A percentile compares a stretch with the other conserved stretches of the same genome.
phyloP scores from a whole-genome alignment of 2,888 invertebrate species.

The Tipula vernalis region DNA sequence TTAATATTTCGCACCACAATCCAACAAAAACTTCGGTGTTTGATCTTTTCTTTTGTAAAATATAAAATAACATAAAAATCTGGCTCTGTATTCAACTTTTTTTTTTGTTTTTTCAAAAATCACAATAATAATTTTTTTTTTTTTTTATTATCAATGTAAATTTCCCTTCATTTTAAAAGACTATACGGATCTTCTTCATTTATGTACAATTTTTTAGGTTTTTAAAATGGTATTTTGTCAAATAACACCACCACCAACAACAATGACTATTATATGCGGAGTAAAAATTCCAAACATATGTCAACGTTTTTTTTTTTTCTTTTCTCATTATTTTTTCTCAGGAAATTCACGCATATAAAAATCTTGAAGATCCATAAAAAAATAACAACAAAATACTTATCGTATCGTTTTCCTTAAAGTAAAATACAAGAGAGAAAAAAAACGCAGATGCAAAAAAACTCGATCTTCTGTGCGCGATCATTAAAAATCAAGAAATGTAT shows the following conservation, averaged over 20 bases:
- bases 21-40: neutral
- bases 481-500: neutral
- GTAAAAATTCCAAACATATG: neutral
- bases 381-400: neutral
- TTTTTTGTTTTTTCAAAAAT: neutral
- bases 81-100: neutral
- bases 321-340: neutral
- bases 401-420: neutral
- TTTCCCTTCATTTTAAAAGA: neutral
- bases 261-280: neutral
- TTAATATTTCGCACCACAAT: neutral
- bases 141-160: too few relatives aligned
- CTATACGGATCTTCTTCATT: neutral
- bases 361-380: neutral
- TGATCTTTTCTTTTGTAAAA: neutral
- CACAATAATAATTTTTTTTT: neutral
- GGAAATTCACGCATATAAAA: constrained; percentile 4
- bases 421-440: neutral
- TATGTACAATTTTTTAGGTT: neutral
- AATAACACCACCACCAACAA: neutral
- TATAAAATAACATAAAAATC: neutral
- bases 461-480: neutral
- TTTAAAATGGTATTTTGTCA: neutral
- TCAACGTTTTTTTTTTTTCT: neutral
- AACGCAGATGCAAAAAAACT: neutral